Evolutionary conservation across 2,888 invertebrate genomes (phyloP).

Genomic region (Orchestes rusci): DNA sequence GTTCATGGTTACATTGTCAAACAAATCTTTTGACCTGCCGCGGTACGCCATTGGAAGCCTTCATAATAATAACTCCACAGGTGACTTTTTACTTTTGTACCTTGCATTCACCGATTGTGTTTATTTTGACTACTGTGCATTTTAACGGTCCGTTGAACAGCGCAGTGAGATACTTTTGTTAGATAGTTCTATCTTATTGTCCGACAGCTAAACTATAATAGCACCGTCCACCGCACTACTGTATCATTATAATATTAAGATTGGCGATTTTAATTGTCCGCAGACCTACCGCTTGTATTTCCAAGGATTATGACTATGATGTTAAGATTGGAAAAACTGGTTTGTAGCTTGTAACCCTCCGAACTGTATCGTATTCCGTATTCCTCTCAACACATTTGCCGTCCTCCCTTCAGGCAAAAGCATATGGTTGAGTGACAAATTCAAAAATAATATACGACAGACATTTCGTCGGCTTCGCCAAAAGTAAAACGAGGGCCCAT

Average conservation of each 20-base stretch:
- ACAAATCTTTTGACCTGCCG: no score
- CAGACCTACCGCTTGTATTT: no score
- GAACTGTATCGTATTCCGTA: no score
- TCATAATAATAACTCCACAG: conserved; percentile 9
- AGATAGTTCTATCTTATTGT: conserved; percentile 6
- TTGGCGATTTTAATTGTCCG: background rate
- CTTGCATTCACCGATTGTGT: conserved; percentile 12
- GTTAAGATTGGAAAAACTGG: no score
- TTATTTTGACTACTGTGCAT: conserved; percentile 20
- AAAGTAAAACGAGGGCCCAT: conserved; percentile 29
- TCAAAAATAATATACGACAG: conserved; percentile 41
- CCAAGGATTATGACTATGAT: no score
- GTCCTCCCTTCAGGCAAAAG: conserved; percentile 3
- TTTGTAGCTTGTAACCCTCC: no score
- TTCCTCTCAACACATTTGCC: no score
- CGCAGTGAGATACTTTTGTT: conserved; percentile 17
- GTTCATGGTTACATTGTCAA: no score
- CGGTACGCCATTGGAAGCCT: conserved; percentile 1
- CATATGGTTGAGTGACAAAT: conserved; percentile 41
- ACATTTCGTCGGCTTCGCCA: conserved; percentile 26
- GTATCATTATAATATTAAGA: conserved; percentile 6
- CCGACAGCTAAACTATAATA: background rate
- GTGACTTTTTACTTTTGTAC: conserved; percentile 7
- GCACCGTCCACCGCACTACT: background rate
- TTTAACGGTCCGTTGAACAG: conserved; percentile 12